phyloP scores from a whole-genome alignment of 1,140 invertebrate genomes.

The Armadillidium nasatum region DNA sequence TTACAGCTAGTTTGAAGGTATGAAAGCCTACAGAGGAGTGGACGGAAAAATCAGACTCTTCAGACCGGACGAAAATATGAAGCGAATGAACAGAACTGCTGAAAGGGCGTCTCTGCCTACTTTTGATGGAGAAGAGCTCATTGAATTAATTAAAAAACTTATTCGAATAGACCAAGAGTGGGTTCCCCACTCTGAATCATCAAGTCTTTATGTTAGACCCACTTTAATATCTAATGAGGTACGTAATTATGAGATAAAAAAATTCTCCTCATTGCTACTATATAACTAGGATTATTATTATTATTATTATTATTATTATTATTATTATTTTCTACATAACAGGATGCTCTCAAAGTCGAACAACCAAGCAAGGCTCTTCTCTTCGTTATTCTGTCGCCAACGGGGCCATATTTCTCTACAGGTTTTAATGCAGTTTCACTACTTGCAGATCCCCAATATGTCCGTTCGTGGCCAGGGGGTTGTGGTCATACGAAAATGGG shows the following conservation, averaged over 20 bases:
- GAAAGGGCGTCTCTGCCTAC: conserved; percentile 76
- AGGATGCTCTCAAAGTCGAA: conserved; percentile 87
- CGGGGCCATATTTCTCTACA: conserved; percentile 81
- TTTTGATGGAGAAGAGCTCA: conserved; percentile 82
- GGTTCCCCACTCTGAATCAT: conserved; percentile 84
- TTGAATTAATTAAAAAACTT: conserved; percentile 79
- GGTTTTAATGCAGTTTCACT: conserved; percentile 70
- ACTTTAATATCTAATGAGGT: too few species aligned
- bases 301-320: too few species aligned
- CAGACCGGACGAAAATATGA: conserved; percentile 91
- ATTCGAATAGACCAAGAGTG: conserved; percentile 92
- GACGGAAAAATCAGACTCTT: conserved; percentile 92
- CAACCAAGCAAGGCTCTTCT: conserved; percentile 77
- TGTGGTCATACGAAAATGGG: conserved; percentile 93
- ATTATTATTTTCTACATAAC: conserved; percentile 51
- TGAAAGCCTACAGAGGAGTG: conserved; percentile 93
- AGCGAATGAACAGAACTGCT: conserved; percentile 82
- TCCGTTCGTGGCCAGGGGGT: conserved; percentile 92
- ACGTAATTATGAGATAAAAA: too few species aligned
- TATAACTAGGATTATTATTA: too few species aligned
- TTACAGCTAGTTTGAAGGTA: conserved; percentile 97
- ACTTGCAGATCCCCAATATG: conserved; percentile 71
- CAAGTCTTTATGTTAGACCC: conserved; percentile 92
- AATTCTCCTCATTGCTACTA: too few species aligned
- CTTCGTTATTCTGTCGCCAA: conserved; percentile 86